These are phyloP conservation scores for Myiozetetes cayanensis DNA, from an alignment of 2,113 vertebrate species.

Conservation along the genomic window DNA sequence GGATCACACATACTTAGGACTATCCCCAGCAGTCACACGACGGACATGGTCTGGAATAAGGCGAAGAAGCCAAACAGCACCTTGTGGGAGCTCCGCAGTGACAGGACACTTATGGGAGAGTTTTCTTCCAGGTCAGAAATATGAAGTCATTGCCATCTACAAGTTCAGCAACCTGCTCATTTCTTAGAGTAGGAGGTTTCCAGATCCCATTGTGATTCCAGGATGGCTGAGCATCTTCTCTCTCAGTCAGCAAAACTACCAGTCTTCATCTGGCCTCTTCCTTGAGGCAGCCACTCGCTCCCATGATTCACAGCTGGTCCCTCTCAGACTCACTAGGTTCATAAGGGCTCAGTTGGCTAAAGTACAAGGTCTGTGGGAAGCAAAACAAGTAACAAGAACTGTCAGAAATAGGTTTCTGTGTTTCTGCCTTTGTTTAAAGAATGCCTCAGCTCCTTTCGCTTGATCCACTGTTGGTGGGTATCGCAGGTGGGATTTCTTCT, in stretches of 20 bases:
- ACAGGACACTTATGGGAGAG: not conserved
- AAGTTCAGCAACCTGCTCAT: not conserved
- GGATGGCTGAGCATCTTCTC: not conserved
- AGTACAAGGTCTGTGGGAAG: not conserved
- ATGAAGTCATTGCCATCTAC: not conserved
- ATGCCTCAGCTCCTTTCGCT: not conserved
- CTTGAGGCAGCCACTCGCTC: not conserved
- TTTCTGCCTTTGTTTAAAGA: not conserved
- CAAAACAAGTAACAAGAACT: not conserved
- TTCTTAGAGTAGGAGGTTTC: not conserved
- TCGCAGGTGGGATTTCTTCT: not conserved
- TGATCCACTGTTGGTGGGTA: not conserved
- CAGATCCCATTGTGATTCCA: not conserved
- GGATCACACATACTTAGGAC: not conserved
- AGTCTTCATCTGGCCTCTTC: not conserved
- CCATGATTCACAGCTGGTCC: not conserved
- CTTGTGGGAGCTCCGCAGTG: not conserved
- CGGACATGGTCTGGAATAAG: fast-evolving
- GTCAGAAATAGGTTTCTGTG: not conserved
- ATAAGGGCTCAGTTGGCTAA: not conserved
- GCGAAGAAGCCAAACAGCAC: not conserved
- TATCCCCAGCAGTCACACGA: not conserved
- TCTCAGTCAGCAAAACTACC: not conserved
- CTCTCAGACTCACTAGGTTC: not conserved
- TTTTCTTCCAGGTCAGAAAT: not conserved